Evolutionary conservation across 1,140 invertebrate species (phyloP).

Genomic region (Mesaphorura yosii): DNA sequence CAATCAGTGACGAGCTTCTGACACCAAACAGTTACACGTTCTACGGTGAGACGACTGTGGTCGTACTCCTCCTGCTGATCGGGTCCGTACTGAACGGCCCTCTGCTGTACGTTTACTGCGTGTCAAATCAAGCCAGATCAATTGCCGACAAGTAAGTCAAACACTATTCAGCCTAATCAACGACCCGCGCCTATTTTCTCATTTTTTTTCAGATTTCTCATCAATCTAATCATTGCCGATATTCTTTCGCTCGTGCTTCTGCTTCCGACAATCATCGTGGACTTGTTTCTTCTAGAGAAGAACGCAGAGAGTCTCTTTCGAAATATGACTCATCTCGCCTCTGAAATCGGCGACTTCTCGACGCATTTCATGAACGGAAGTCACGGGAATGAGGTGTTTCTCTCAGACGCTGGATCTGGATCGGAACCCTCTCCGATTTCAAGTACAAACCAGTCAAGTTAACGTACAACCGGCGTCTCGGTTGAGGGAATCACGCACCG

Average conservation of each 20-base stretch:
- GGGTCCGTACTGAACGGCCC: constrained; percentile 17
- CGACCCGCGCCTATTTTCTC: neutral
- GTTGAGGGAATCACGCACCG: no score
- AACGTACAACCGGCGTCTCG: no score
- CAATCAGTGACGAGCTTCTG: no score
- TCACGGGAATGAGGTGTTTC: no score
- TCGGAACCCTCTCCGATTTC: no score
- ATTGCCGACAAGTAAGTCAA: constrained; percentile 16
- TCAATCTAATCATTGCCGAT: constrained; percentile 12
- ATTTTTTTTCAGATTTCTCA: constrained; percentile 4
- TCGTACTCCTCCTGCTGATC: neutral
- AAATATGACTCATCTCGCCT: neutral
- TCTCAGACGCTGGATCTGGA: no score
- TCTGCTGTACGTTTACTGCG: constrained; percentile 8
- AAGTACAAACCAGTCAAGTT: no score
- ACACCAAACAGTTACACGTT: neutral
- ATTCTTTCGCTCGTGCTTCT: constrained; percentile 7
- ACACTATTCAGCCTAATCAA: neutral
- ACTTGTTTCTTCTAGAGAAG: constrained; percentile 1
- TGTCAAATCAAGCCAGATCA: constrained; percentile 19
- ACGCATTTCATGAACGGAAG: neutral
- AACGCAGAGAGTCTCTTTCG: neutral
- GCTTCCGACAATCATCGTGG: constrained; percentile 2
- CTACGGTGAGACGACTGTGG: neutral
- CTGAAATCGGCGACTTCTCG: neutral